A percentile compares a stretch with the other conserved stretches of the same genome.
phyloP scores from a whole-genome alignment of 1,140 invertebrate species.

The Drusus annulatus region DNA sequence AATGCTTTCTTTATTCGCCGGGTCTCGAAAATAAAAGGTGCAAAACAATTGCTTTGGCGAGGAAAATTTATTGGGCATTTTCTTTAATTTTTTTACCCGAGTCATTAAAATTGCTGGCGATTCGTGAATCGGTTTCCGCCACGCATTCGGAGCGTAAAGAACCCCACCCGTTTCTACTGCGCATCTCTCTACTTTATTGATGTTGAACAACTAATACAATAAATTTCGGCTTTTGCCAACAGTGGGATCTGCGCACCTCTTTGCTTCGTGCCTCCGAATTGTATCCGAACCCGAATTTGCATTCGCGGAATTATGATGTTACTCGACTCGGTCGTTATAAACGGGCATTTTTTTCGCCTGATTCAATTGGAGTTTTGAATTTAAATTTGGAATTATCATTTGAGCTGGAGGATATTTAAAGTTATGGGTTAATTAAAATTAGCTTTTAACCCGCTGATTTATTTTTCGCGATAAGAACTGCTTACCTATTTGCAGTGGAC shows the following conservation, averaged over 20 bases:
- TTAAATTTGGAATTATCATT: slow-evolving; percentile 26
- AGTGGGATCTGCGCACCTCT: slow-evolving; percentile 26
- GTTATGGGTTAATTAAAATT: slow-evolving; percentile 9
- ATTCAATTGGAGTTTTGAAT: slow-evolving; percentile 39
- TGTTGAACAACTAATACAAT: slow-evolving; percentile 60
- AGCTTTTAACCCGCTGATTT: neutral
- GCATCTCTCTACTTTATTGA: slow-evolving; percentile 59
- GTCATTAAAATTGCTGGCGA: slow-evolving; percentile 7
- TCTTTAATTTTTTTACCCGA: slow-evolving; percentile 1
- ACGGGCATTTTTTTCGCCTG: slow-evolving; percentile 2
- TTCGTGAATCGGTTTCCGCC: neutral
- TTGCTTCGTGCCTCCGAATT: slow-evolving; percentile 33
- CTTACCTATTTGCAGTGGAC: too few relatives aligned
- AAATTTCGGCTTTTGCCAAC: slow-evolving; percentile 58
- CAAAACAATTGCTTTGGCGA: neutral
- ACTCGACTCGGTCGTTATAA: slow-evolving; percentile 28
- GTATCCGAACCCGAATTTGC: slow-evolving; percentile 39
- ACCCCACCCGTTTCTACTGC: slow-evolving; percentile 57
- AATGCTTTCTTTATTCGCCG: slow-evolving; percentile 9
- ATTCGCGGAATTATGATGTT: slow-evolving; percentile 42
- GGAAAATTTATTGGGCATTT: neutral
- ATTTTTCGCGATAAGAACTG: too few relatives aligned
- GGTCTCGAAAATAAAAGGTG: neutral
- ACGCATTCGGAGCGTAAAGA: slow-evolving; percentile 14
- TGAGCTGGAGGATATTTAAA: neutral